Evolutionary conservation across 2,888 invertebrate genomes (phyloP).

Genomic region (Baronia brevicornis): DNA sequence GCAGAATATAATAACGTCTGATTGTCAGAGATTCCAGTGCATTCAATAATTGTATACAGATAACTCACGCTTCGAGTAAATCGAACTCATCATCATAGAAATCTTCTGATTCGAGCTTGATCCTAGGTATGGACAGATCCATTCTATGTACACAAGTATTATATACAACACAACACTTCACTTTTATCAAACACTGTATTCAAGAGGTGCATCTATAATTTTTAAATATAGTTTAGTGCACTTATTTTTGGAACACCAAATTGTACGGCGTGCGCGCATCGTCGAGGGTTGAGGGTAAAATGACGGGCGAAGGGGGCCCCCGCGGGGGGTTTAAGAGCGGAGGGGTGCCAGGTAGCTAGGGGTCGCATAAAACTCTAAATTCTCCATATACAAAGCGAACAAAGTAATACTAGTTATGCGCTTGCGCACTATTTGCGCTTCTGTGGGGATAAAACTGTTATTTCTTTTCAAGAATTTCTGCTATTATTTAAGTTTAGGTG

Average conservation of each 20-base stretch:
- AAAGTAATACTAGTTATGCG: conserved; percentile 38
- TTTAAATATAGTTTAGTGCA: conserved; percentile 17
- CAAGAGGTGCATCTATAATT: conserved; percentile 22
- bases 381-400: conserved; percentile 39
- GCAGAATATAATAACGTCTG: neutral
- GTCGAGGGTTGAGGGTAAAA: conserved; percentile 45
- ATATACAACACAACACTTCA: conserved; percentile 20
- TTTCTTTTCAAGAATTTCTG: neutral
- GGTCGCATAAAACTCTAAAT: conserved; percentile 44
- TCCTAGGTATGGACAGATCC: conserved; percentile 59
- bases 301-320: conserved; percentile 28
- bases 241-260: conserved; percentile 18
- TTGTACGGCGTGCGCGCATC: conserved; percentile 48
- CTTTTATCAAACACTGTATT: conserved; percentile 29
- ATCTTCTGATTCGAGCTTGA: conserved; percentile 49
- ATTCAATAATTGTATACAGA: neutral
- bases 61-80: conserved; percentile 30
- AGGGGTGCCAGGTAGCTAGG: conserved; percentile 53
- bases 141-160: conserved; percentile 34
- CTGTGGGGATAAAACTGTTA: conserved; percentile 21
- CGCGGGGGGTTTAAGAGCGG: conserved; percentile 20
- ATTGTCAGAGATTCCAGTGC: no score
- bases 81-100: conserved; percentile 44
- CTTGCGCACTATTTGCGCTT: conserved; percentile 28
- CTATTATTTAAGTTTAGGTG: neutral